Conservation (phyloP, 1,140 invertebrate genomes). For the Euschistus heros region DNA sequence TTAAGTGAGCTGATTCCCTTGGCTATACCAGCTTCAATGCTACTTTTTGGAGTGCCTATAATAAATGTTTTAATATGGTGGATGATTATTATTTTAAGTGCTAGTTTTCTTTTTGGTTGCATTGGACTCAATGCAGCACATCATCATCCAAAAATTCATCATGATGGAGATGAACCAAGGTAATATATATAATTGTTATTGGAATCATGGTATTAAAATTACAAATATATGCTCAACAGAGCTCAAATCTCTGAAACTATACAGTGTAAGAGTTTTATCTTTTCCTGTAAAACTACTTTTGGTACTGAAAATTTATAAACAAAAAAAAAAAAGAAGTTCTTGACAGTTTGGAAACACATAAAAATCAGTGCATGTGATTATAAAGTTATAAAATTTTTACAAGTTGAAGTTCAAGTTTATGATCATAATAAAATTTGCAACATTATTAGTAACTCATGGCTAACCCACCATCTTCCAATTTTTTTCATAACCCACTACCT, state of each 20-base stretch:
- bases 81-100: conserved; percentile 44
- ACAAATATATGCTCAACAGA: neutral
- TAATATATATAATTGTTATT: conserved; percentile 32
- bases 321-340: too few species aligned
- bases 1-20: conserved; percentile 40
- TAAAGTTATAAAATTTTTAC: too few species aligned
- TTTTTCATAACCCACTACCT: too few species aligned
- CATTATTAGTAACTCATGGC: too few species aligned
- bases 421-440: too few species aligned
- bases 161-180: conserved; percentile 62
- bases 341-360: too few species aligned
- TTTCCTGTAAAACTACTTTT: too few species aligned
- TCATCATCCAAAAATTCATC: conserved; percentile 72
- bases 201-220: conserved; percentile 17
- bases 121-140: conserved; percentile 67
- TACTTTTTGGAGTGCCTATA: conserved; percentile 34
- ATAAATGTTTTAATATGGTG: conserved; percentile 38
- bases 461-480: too few species aligned
- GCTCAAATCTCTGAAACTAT: neutral
- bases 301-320: too few species aligned
- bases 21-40: conserved; percentile 42
- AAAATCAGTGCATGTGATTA: too few species aligned
- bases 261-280: too few species aligned
- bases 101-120: conserved; percentile 49
- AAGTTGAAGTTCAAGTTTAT: too few species aligned